Conservation (phyloP, 2,797 vertebrate species). For the Neomorphus geoffroyi region DNA sequence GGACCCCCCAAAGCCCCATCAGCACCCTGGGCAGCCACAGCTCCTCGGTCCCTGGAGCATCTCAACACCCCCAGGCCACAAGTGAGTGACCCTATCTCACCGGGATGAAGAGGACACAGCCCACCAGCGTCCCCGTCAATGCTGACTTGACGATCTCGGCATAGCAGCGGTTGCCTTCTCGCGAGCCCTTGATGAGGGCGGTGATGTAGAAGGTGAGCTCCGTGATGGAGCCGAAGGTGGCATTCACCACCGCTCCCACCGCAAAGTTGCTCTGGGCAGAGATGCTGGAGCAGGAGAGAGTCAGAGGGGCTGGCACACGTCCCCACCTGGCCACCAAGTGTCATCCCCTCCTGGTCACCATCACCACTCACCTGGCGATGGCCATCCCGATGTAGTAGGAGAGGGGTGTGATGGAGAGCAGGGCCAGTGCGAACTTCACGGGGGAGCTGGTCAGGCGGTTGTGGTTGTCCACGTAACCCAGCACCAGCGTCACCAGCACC, state of each 20-base stretch:
- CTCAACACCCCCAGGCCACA: too few species aligned
- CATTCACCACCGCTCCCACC: constrained; percentile 88
- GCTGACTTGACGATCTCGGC: constrained; percentile 89
- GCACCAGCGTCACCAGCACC: constrained; percentile 83
- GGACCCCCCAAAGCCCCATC: background rate
- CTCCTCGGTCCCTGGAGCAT: too few species aligned
- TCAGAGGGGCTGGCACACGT: fast-evolving
- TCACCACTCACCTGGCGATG: constrained; percentile 83
- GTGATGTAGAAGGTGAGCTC: constrained; percentile 93
- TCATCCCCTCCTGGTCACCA: too few species aligned
- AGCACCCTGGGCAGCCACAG: too few species aligned
- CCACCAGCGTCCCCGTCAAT: constrained; percentile 86
- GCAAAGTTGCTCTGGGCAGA: constrained; percentile 91
- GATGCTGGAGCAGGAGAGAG: constrained; percentile 69
- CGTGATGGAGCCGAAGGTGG: constrained; percentile 88
- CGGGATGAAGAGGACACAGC: constrained; percentile 89
- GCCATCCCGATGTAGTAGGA: constrained; percentile 94
- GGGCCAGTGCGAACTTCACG: constrained; percentile 83
- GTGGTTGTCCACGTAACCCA: constrained; percentile 84
- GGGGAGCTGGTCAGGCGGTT: constrained; percentile 80
- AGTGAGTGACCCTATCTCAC: too few species aligned
- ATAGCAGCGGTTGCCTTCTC: constrained; percentile 80
- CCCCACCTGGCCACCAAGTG: background rate
- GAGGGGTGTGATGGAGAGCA: constrained; percentile 87
- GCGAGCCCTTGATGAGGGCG: constrained; percentile 84